Conservation (phyloP, 2,888 invertebrate genomes). For the Cheilosia vernalis region DNA sequence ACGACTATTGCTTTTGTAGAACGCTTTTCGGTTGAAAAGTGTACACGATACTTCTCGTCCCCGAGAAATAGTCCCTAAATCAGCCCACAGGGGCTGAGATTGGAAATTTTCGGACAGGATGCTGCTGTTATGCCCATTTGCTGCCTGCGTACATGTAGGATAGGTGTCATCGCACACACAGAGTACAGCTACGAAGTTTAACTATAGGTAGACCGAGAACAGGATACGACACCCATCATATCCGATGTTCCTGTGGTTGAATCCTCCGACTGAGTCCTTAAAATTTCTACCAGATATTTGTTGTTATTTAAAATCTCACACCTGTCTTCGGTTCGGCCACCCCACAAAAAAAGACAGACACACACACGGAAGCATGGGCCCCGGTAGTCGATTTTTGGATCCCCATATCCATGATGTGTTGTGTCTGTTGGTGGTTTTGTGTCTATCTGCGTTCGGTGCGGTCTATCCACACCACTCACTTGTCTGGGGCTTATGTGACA, state of each 20-base stretch:
- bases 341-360: neutral
- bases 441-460: constrained; percentile 63
- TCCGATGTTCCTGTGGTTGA: constrained; percentile 66
- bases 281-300: constrained; percentile 56
- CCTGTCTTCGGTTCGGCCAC: constrained; percentile 37
- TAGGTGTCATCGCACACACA: constrained; percentile 25
- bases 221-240: constrained; percentile 73
- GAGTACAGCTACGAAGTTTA: constrained; percentile 15
- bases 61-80: constrained; percentile 13
- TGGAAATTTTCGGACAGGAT: constrained; percentile 49
- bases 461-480: constrained; percentile 66
- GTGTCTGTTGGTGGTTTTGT: constrained; percentile 56
- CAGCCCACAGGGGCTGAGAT: constrained; percentile 4
- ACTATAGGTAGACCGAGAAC: constrained; percentile 37
- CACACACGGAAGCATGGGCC: neutral
- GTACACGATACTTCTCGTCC: constrained; percentile 13
- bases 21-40: neutral
- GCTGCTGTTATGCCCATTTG: constrained; percentile 62
- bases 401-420: neutral
- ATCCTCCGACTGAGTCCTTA: constrained; percentile 54
- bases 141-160: constrained; percentile 30
- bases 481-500: constrained; percentile 62
- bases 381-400: constrained; percentile 15
- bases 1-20: constrained; percentile 59
- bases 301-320: constrained; percentile 72